phyloP scores from a whole-genome alignment of 2,888 invertebrate species.

The Eilema sororculum region DNA sequence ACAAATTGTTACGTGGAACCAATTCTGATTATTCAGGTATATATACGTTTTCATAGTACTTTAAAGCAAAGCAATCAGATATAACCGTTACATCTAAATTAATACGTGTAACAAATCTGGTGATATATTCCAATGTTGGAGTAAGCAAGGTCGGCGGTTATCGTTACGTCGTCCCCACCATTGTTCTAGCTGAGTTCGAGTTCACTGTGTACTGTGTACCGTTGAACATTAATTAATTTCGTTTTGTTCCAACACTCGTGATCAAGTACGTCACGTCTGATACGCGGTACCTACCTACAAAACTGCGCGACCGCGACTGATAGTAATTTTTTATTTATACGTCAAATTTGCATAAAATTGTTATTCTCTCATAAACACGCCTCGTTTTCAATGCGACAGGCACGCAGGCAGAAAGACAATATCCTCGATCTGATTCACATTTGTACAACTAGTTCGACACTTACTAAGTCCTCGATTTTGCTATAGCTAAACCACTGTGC shows the following conservation, averaged over 20 bases:
- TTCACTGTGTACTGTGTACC: slow-evolving; percentile 20
- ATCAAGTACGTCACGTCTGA: slow-evolving; percentile 19
- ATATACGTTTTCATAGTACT: neutral
- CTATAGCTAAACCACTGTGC: too few species aligned
- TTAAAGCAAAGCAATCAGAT: neutral
- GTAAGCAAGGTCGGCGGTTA: slow-evolving; percentile 57
- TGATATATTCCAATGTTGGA: slow-evolving; percentile 25
- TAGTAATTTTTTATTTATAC: neutral
- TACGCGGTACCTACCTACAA: neutral
- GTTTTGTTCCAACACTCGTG: slow-evolving; percentile 35
- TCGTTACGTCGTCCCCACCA: slow-evolving; percentile 51
- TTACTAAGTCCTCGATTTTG: too few species aligned
- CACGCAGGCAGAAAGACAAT: too few species aligned
- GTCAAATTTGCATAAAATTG: neutral
- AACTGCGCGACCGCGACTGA: neutral
- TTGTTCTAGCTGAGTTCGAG: slow-evolving; percentile 48
- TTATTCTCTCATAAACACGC: neutral
- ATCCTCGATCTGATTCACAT: too few species aligned
- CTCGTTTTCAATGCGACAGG: too few species aligned
- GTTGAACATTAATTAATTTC: slow-evolving; percentile 40
- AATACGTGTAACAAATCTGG: slow-evolving; percentile 14
- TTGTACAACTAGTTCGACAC: too few species aligned
- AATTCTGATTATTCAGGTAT: neutral
- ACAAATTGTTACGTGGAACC: neutral
- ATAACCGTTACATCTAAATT: neutral